Conservation (phyloP, 2,113 vertebrate species). For the Scomber scombrus region DNA sequence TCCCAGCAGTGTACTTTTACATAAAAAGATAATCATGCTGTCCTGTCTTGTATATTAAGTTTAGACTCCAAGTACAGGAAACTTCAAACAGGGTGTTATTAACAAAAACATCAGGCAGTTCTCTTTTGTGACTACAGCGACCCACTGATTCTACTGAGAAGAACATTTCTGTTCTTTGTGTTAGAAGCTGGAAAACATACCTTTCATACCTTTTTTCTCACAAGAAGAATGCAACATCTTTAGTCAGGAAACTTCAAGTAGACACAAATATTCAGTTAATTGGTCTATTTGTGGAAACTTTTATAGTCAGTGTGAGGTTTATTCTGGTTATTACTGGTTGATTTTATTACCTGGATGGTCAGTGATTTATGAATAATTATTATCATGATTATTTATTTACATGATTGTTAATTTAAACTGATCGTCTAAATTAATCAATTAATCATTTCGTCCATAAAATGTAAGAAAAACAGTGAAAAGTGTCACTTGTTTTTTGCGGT, state of each 20-base stretch:
- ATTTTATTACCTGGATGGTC: too few species aligned
- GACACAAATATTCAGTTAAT: slow-evolving; percentile 1
- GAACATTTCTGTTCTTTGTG: slow-evolving; percentile 7
- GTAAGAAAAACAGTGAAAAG: too few species aligned
- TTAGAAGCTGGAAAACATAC: slow-evolving; percentile 19
- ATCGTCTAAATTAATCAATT: too few species aligned
- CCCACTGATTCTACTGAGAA: slow-evolving; percentile 10
- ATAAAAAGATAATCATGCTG: slow-evolving; percentile 2
- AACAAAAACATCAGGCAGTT: neutral
- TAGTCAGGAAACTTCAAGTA: neutral
- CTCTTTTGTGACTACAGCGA: slow-evolving; percentile 14
- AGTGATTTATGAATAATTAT: too few species aligned
- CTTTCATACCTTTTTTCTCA: neutral
- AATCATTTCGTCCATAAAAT: too few species aligned
- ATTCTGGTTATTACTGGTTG: neutral
- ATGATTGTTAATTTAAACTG: too few species aligned
- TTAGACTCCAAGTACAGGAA: too few species aligned
- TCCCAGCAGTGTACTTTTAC: slow-evolving; percentile 7
- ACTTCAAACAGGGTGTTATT: too few species aligned
- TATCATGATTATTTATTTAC: too few species aligned
- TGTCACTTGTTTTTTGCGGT: too few species aligned
- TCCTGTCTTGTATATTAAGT: neutral
- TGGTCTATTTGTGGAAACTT: slow-evolving; percentile 9
- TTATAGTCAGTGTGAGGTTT: neutral
- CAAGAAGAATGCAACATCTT: neutral